Evolutionary conservation across 2,797 vertebrate species (phyloP).

Genomic region (Ispidina lecontei): DNA sequence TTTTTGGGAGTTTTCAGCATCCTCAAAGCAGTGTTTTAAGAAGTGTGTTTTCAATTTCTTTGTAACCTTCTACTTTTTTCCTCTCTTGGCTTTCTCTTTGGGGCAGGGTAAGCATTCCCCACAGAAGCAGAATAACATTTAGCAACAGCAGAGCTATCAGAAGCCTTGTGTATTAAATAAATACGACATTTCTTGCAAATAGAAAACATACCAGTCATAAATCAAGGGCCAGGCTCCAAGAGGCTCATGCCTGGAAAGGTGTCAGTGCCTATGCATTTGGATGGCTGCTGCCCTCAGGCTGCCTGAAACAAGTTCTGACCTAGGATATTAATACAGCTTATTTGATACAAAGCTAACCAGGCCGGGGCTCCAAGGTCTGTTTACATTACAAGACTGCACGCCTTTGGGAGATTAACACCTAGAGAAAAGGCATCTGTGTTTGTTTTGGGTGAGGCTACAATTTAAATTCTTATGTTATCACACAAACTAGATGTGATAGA

Average conservation of each 20-base stretch:
- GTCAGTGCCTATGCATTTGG: neutral
- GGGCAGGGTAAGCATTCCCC: neutral
- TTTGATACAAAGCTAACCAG: slow-evolving; percentile 78
- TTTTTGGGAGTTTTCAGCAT: neutral
- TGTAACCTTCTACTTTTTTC: neutral
- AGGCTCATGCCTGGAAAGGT: slow-evolving; percentile 56
- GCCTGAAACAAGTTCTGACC: slow-evolving; percentile 83
- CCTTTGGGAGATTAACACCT: slow-evolving; percentile 72
- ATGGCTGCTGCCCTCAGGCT: slow-evolving; percentile 63
- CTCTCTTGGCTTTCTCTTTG: neutral
- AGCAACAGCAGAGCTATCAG: slow-evolving; percentile 20
- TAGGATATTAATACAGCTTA: slow-evolving; percentile 83
- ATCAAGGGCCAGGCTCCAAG: neutral
- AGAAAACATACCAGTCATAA: slow-evolving; percentile 29
- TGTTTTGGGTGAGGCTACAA: slow-evolving; percentile 63
- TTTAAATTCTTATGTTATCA: slow-evolving; percentile 87
- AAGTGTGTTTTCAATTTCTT: neutral
- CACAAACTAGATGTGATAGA: slow-evolving; percentile 85
- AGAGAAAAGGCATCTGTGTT: slow-evolving; percentile 74
- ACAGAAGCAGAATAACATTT: neutral
- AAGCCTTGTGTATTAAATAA: slow-evolving; percentile 6
- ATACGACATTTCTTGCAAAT: slow-evolving; percentile 23
- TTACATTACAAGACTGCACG: slow-evolving; percentile 47
- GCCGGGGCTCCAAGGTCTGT: slow-evolving; percentile 53
- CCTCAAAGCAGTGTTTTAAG: neutral